Conservation (phyloP, 2,888 invertebrate species). For the Papilio elwesi region DNA sequence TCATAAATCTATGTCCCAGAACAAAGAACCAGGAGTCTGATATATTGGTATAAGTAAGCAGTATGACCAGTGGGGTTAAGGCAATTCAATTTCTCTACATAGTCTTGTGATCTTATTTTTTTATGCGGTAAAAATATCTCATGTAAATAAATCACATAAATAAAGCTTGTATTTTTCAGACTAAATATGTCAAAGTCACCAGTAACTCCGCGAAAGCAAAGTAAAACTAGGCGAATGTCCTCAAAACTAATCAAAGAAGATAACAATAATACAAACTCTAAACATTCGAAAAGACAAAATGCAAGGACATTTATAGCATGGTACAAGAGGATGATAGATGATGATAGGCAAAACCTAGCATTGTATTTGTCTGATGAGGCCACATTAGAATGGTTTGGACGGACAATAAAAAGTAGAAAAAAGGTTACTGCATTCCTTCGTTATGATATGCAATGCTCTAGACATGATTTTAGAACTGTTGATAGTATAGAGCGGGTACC, state of each 20-base stretch:
- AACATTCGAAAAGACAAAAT: slow-evolving; percentile 59
- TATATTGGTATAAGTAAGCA: background rate
- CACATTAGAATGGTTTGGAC: slow-evolving; percentile 86
- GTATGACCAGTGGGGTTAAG: background rate
- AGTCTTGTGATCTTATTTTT: background rate
- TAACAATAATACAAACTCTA: slow-evolving; percentile 58
- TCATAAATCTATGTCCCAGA: background rate
- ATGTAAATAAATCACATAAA: background rate
- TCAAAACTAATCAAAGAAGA: slow-evolving; percentile 54
- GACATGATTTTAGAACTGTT: slow-evolving; percentile 78
- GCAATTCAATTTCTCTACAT: too few relatives aligned
- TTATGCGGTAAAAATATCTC: background rate
- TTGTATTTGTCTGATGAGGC: slow-evolving; percentile 80
- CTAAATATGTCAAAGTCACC: slow-evolving; percentile 64
- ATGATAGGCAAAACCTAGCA: slow-evolving; percentile 75
- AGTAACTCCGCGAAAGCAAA: slow-evolving; percentile 54
- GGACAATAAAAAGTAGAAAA: slow-evolving; percentile 83
- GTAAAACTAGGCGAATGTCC: slow-evolving; percentile 46
- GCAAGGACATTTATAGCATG: slow-evolving; percentile 75
- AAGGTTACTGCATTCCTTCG: slow-evolving; percentile 84
- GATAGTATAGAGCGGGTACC: slow-evolving; percentile 70
- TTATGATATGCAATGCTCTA: slow-evolving; percentile 79
- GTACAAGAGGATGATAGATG: slow-evolving; percentile 80
- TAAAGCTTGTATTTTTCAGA: slow-evolving; percentile 43
- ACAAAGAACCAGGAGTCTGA: background rate